Conservation (phyloP, 2,888 invertebrate genomes). For the Sinopyrophorus schimmeli region DNA sequence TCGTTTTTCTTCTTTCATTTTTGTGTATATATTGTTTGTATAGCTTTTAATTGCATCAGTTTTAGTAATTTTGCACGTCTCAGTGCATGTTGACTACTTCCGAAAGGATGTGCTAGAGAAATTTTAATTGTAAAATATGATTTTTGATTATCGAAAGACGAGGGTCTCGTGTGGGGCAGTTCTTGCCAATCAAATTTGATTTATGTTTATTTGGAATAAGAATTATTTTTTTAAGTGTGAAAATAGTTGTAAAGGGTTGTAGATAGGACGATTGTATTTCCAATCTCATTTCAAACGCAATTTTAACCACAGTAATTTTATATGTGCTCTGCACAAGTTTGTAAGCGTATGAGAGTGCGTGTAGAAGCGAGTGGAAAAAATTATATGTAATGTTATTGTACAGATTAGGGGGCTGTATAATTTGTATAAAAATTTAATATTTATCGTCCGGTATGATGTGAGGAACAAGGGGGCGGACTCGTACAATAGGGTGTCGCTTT, state of each 20-base stretch:
- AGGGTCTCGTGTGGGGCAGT: no score
- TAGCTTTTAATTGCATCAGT: no score
- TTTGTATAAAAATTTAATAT: constrained; percentile 37
- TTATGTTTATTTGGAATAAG: no score
- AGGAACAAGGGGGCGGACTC: constrained; percentile 4
- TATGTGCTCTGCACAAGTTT: constrained; percentile 44
- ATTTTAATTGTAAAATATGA: no score
- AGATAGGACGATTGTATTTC: constrained; percentile 23
- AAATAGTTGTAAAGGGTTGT: constrained; percentile 7
- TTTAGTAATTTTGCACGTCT: no score
- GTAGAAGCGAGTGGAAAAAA: constrained; percentile 34
- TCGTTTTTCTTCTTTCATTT: no score
- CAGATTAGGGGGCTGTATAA: constrained; percentile 48
- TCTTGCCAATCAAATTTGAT: no score
- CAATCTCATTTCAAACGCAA: constrained; percentile 45
- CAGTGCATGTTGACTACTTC: no score
- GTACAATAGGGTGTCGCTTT: constrained; percentile 1
- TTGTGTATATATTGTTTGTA: no score
- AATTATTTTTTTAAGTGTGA: constrained; percentile 18
- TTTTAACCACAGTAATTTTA: constrained; percentile 46
- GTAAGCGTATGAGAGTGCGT: constrained; percentile 38
- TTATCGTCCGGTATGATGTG: not conserved
- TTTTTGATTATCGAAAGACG: no score
- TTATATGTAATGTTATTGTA: constrained; percentile 42
- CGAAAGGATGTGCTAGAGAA: no score